These are phyloP conservation scores for Ageneiosus marmoratus DNA, from an alignment of 2,113 vertebrate species.

Conservation along the genomic window DNA sequence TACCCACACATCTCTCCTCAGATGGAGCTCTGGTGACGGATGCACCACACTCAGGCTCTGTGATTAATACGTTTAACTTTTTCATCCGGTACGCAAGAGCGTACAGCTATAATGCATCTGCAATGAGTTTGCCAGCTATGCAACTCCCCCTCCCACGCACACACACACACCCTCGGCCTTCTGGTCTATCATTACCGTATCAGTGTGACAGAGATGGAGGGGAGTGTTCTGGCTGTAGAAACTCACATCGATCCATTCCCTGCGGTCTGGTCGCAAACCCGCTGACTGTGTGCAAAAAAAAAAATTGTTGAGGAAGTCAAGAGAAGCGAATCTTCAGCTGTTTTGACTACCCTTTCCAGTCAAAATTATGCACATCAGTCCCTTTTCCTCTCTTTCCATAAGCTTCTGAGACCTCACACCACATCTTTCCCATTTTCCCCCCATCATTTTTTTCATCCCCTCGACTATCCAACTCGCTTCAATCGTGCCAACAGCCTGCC, in stretches of 20 bases:
- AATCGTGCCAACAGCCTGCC: constrained; percentile 7
- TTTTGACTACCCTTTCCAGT: constrained; percentile 47
- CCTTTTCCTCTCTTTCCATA: constrained; percentile 17
- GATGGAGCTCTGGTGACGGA: not conserved
- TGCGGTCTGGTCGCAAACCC: constrained; percentile 62
- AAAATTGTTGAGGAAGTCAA: constrained; percentile 9
- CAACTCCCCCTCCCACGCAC: constrained; percentile 1
- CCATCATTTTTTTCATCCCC: constrained; percentile 22
- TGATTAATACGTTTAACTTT: constrained; percentile 26
- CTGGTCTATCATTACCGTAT: constrained; percentile 54
- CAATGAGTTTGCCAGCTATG: constrained; percentile 20
- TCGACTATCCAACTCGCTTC: constrained; percentile 24
- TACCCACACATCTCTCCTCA: constrained; percentile 3
- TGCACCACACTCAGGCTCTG: not conserved
- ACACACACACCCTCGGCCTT: constrained; percentile 11
- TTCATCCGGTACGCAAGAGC: not conserved
- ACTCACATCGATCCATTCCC: constrained; percentile 69
- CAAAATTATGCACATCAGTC: constrained; percentile 50
- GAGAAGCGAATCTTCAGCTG: constrained; percentile 60
- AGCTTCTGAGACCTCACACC: not conserved
- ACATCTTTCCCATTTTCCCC: constrained; percentile 28
- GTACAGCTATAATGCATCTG: constrained; percentile 28
- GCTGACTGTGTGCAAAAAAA: constrained; percentile 69
- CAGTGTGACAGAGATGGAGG: constrained; percentile 69
- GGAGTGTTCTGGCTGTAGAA: constrained; percentile 65